Evolutionary conservation across 2,113 vertebrate genomes (phyloP).

Genomic region (Petaurus breviceps): DNA sequence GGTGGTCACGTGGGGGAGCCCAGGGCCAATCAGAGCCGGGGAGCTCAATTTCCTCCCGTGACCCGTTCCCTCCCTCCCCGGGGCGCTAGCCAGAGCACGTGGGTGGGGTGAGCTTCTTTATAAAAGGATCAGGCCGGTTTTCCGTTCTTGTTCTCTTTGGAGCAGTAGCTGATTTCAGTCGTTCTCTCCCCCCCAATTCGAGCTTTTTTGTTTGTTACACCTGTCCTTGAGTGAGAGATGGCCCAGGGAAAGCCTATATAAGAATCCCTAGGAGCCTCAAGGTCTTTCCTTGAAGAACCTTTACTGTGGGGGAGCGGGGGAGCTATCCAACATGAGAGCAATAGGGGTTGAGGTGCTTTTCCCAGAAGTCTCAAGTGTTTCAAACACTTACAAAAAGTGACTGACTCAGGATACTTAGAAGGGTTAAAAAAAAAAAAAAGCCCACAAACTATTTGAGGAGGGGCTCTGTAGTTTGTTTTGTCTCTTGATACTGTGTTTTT

Average conservation of each 20-base stretch:
- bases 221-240: neutral
- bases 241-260: neutral
- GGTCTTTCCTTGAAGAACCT: too few species aligned
- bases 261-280: too few species aligned
- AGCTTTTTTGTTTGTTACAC: neutral
- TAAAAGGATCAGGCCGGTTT: too few species aligned
- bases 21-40: neutral
- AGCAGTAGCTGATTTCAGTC: rapidly evolving
- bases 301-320: too few species aligned
- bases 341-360: neutral
- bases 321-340: neutral
- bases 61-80: neutral
- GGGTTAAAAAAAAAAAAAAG: too few species aligned
- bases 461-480: too few species aligned
- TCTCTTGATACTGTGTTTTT: neutral
- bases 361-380: neutral
- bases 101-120: neutral
- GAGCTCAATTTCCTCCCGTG: neutral
- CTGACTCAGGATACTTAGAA: neutral
- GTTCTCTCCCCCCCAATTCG: too few species aligned
- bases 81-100: neutral
- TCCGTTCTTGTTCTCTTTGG: too few species aligned
- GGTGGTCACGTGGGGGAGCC: neutral
- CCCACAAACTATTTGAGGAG: too few species aligned
- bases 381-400: neutral